Percentiles rank a stretch among this genome's conserved stretches.
These are phyloP conservation scores for Harpagifer antarcticus DNA, from an alignment of 2,797 vertebrate genomes.

Conservation along the genomic window DNA sequence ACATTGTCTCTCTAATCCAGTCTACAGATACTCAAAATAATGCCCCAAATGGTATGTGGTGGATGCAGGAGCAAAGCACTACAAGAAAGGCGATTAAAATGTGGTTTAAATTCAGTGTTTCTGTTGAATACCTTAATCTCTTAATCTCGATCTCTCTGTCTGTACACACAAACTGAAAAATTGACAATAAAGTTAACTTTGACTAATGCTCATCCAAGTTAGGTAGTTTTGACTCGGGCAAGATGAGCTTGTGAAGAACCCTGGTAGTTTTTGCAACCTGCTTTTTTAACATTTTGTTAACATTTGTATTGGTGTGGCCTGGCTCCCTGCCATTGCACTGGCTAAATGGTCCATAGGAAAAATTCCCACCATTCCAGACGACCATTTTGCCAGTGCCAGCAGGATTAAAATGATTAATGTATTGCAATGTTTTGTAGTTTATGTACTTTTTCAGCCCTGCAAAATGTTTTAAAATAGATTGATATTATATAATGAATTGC, in stretches of 20 bases:
- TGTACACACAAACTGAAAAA: no score
- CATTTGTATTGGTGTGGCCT: constrained; percentile 13
- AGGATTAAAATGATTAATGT: constrained; percentile 49
- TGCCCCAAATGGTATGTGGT: neutral
- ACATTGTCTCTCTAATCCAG: neutral
- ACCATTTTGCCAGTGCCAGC: constrained; percentile 47
- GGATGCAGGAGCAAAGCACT: neutral
- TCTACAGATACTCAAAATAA: neutral
- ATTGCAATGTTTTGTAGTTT: constrained; percentile 21
- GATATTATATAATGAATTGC: neutral
- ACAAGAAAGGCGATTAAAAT: neutral
- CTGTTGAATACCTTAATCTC: neutral
- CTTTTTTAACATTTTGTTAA: constrained; percentile 35
- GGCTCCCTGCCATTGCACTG: constrained; percentile 18
- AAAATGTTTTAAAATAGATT: constrained; percentile 27
- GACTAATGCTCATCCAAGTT: neutral
- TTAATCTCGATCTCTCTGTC: no score
- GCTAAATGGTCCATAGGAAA: constrained; percentile 41
- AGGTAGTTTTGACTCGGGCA: neutral
- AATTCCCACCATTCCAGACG: constrained; percentile 46
- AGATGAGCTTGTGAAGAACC: constrained; percentile 2
- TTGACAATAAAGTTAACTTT: no score
- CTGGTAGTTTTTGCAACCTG: constrained; percentile 18
- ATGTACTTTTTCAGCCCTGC: constrained; percentile 3
- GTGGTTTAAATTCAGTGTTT: neutral